These are phyloP conservation scores for Caretta caretta DNA, from an alignment of 2,113 vertebrate genomes.

Conservation along the genomic window DNA sequence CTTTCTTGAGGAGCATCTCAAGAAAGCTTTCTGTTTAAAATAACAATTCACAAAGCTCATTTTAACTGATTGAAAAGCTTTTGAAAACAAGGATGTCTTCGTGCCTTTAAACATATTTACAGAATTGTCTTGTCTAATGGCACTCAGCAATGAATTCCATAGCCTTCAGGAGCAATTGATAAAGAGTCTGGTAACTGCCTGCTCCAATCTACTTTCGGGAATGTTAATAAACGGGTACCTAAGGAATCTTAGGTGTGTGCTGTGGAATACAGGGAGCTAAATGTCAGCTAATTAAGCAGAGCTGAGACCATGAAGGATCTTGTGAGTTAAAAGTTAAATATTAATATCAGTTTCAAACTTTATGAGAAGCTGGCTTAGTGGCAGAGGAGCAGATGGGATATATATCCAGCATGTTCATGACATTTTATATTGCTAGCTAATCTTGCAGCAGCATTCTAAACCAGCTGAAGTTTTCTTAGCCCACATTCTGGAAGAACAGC, in stretches of 20 bases:
- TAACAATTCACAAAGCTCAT: constrained; percentile 73
- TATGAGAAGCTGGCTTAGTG: constrained; percentile 34
- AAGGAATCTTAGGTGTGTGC: constrained; percentile 43
- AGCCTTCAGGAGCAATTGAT: constrained; percentile 60
- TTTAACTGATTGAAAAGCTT: constrained; percentile 41
- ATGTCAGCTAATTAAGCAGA: constrained; percentile 62
- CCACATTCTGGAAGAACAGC: constrained; percentile 36
- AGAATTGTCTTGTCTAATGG: constrained; percentile 21
- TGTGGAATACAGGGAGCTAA: constrained; percentile 36
- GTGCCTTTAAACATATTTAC: constrained; percentile 59
- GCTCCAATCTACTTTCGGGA: constrained; percentile 61
- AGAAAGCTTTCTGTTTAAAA: neutral
- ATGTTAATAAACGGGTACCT: constrained; percentile 55
- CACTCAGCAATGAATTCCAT: constrained; percentile 60
- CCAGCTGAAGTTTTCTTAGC: constrained; percentile 53
- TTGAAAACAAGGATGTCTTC: constrained; percentile 41
- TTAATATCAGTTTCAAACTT: constrained; percentile 68
- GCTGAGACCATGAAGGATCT: constrained; percentile 64
- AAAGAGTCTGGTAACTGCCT: constrained; percentile 43
- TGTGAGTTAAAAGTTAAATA: constrained; percentile 67
- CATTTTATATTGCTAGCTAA: constrained; percentile 55
- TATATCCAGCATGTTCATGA: constrained; percentile 19
- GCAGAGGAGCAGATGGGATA: constrained; percentile 26
- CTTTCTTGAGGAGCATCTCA: constrained; percentile 43
- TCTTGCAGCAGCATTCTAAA: constrained; percentile 44